Evolutionary conservation across 2,797 vertebrate genomes (phyloP).

Genomic region (Kryptolebias ocellatus): DNA sequence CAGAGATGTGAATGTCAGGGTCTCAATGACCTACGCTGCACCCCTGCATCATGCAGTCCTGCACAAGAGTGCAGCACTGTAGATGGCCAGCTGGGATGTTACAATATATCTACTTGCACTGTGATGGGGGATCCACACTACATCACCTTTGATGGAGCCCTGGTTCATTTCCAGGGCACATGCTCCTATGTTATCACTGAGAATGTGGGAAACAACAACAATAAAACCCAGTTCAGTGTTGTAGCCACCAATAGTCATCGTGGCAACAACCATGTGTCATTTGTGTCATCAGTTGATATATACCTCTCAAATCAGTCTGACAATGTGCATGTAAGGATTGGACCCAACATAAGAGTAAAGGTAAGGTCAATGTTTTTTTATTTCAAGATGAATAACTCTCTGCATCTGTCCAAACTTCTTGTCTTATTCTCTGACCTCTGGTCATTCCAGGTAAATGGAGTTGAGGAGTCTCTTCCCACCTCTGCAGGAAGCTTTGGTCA

Average conservation of each 20-base stretch:
- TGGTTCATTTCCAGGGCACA: conserved; percentile 81
- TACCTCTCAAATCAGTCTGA: conserved; percentile 47
- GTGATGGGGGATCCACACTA: conserved; percentile 83
- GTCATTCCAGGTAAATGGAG: conserved; percentile 60
- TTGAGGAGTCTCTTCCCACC: conserved; percentile 32
- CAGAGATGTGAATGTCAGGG: conserved; percentile 65
- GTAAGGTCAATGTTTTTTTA: conserved; percentile 22
- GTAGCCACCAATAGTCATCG: conserved; percentile 72
- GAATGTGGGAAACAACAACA: conserved; percentile 28
- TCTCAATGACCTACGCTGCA: conserved; percentile 60
- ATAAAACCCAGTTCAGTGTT: conserved; percentile 58
- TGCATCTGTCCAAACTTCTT: background rate
- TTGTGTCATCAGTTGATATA: conserved; percentile 74
- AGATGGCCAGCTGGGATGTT: conserved; percentile 66
- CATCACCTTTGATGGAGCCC: conserved; percentile 77
- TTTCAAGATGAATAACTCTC: background rate
- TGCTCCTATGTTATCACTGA: conserved; percentile 79
- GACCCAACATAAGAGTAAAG: conserved; percentile 60
- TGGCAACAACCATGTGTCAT: conserved; percentile 68
- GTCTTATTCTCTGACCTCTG: conserved; percentile 7
- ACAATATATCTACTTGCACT: conserved; percentile 66
- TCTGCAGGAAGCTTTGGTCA: conserved; percentile 35
- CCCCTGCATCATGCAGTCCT: conserved; percentile 42
- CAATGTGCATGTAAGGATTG: conserved; percentile 53
- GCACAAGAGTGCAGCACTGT: conserved; percentile 65